phyloP scores from a whole-genome alignment of 2,888 invertebrate species.

The Cynaeus angustus region DNA sequence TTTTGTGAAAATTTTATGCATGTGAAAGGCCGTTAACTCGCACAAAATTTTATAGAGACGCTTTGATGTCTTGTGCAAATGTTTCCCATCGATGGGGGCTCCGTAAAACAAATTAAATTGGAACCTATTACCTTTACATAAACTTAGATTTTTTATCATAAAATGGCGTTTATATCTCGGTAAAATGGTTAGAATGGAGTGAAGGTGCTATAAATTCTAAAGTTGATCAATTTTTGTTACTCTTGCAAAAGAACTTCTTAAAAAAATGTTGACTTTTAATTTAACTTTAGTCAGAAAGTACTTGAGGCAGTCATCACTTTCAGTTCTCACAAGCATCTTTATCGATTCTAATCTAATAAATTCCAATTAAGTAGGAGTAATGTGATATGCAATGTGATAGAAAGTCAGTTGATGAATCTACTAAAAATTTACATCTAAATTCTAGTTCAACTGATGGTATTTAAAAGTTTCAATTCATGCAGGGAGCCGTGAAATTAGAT shows the following conservation, averaged over 20 bases:
- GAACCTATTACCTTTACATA: slow-evolving; percentile 17
- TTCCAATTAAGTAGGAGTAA: slow-evolving; percentile 9
- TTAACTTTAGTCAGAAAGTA: not conserved
- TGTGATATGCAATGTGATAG: slow-evolving; percentile 14
- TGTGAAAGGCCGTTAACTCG: slow-evolving; percentile 32
- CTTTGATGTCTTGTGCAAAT: slow-evolving; percentile 12
- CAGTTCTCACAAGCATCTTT: slow-evolving; percentile 2
- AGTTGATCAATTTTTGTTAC: not conserved
- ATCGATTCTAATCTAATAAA: slow-evolving; percentile 11
- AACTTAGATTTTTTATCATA: slow-evolving; percentile 4
- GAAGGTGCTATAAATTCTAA: not conserved
- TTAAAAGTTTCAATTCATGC: slow-evolving; percentile 7
- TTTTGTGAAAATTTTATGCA: slow-evolving; percentile 28
- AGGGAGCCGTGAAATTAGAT: slow-evolving; percentile 5
- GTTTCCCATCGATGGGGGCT: slow-evolving; percentile 32
- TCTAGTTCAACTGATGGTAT: slow-evolving; percentile 12
- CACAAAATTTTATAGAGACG: slow-evolving; percentile 9
- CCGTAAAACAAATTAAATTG: slow-evolving; percentile 28
- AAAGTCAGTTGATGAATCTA: slow-evolving; percentile 12
- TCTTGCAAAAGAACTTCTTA: not conserved
- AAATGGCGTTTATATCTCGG: not conserved
- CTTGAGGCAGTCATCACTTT: not conserved
- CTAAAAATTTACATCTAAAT: slow-evolving; percentile 12
- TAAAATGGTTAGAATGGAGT: not conserved
- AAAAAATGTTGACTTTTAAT: slow-evolving; percentile 1